Base-by-base conservation (phyloP, 2,797 vertebrate species). In the Florisuga fusca region DNA sequence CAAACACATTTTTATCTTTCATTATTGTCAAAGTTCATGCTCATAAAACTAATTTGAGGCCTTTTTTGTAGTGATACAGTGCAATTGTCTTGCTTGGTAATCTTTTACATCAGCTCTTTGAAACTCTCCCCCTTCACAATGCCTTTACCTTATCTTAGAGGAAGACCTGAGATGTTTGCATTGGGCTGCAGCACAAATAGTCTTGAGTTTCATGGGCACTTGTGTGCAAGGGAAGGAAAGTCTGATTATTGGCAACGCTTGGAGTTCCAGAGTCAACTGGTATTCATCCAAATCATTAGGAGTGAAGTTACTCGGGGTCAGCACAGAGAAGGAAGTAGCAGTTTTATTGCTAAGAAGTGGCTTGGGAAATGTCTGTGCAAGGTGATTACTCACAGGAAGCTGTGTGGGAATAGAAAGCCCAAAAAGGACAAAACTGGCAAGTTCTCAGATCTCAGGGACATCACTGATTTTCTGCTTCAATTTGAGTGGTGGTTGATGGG, bases 251-350 rank as follows among this genome's bases (percentile, higher is more conserved):
- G 12, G 77, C 55, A 71, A 63, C 41, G 29, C 67, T 92, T 79
- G 66, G 66, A 82, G 79, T 94, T 93, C 93, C 89, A 6, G 34
- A 87, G 62, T 89, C 78, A 84, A 8, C 73, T 94, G 68, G 58
- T 95, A 12, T 95, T 95, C 88, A 73, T 91, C 79, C 80, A 93
- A 57, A 51, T 87, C 53, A 29, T 94, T 87, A 62, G 63, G 76
- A 94, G 64, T 77, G 75, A 76, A 95, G 83, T 91, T 82, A 84
- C 59, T 76, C 38, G 4, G 36, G 85, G 74, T 90, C 85, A 84
- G 62, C 78, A 79, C 33, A 53, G 69, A 95, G 80, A 69, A 84
- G 83, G 83, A 84, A 76, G 91, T 62, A 88, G 55, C 66, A 76
- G 57, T 77, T 90, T 87, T 84, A 41, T 14, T 87, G 45, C 55